These are phyloP conservation scores for Muntiacus reevesi DNA, from an alignment of 2,113 vertebrate genomes.

Conservation along the genomic window DNA sequence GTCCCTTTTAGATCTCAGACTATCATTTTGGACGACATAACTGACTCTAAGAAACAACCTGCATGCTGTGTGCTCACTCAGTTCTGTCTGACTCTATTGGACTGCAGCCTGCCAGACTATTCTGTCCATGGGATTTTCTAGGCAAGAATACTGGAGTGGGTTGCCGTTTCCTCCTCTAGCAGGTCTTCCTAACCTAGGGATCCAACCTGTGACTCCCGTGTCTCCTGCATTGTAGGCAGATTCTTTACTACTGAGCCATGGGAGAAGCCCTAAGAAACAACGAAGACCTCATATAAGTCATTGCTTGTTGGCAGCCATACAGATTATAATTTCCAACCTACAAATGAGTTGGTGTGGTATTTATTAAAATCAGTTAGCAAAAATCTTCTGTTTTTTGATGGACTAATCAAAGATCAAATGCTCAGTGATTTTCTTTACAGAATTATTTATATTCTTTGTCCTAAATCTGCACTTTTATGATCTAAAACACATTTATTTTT, in stretches of 20 bases:
- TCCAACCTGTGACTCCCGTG: neutral
- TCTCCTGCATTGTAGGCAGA: neutral
- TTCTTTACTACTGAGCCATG: neutral
- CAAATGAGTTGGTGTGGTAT: neutral
- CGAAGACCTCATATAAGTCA: neutral
- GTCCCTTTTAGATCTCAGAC: neutral
- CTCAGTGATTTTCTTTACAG: slow-evolving; percentile 19
- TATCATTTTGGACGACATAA: neutral
- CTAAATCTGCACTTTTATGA: neutral
- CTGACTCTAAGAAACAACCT: neutral
- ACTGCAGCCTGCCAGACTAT: neutral
- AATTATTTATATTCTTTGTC: neutral
- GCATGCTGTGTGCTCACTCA: neutral
- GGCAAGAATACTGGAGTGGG: neutral
- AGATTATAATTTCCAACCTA: neutral
- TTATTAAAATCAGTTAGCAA: slow-evolving; percentile 38
- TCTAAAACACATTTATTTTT: neutral
- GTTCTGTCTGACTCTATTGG: neutral
- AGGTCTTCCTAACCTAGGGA: neutral
- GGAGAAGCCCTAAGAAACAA: neutral
- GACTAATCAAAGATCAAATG: slow-evolving; percentile 31
- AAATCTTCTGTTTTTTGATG: slow-evolving; percentile 34
- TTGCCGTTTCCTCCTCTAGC: neutral
- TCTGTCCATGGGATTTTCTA: neutral
- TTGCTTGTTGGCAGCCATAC: neutral